Conservation (phyloP, 2,888 invertebrate species). For the Agriotes lineatus region DNA sequence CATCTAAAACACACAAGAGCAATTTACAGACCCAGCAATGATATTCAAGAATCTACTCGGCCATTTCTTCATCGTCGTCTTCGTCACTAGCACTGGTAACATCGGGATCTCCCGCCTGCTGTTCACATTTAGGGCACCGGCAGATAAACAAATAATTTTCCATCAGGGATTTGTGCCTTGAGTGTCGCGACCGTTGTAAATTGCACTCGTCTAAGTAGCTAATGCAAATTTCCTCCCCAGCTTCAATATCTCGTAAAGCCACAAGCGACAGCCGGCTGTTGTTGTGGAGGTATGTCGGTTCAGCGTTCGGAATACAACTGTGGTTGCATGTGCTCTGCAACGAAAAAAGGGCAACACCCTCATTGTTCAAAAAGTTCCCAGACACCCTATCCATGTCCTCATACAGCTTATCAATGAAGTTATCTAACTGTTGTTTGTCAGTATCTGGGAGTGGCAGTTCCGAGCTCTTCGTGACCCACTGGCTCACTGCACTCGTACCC, state of each 20-base stretch:
- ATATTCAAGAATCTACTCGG: too few species aligned
- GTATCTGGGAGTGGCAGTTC: constrained; percentile 75
- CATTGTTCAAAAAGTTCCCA: constrained; percentile 89
- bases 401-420: constrained; percentile 86
- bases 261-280: constrained; percentile 82
- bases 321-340: constrained; percentile 94
- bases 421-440: constrained; percentile 75
- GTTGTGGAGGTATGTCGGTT: constrained; percentile 85
- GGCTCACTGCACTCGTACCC: constrained; percentile 89
- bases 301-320: constrained; percentile 91
- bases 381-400: constrained; percentile 82
- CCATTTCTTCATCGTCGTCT: constrained; percentile 64
- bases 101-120: constrained; percentile 81
- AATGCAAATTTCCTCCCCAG: constrained; percentile 90
- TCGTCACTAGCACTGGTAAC: constrained; percentile 87
- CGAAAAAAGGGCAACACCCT: constrained; percentile 90
- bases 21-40: too few species aligned
- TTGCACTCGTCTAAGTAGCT: constrained; percentile 92
- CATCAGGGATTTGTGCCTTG: constrained; percentile 83
- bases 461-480: constrained; percentile 86
- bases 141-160: constrained; percentile 88
- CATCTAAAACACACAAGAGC: too few species aligned
- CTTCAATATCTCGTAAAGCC: constrained; percentile 78
- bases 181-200: constrained; percentile 84
- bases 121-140: constrained; percentile 82